phyloP scores from a whole-genome alignment of 2,113 vertebrate genomes.

The Vidua macroura region DNA sequence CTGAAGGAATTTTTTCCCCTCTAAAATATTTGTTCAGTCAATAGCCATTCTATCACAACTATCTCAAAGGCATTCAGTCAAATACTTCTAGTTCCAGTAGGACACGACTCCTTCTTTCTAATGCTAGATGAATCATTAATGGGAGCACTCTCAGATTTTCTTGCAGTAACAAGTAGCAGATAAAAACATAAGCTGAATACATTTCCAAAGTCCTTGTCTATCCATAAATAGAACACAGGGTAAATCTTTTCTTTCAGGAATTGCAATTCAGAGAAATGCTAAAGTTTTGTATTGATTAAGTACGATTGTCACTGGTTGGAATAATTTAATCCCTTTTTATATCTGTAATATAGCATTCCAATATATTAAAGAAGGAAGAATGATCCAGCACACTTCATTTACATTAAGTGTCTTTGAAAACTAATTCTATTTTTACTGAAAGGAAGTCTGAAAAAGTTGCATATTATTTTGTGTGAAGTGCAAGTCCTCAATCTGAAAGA shows the following conservation, averaged over 20 bases:
- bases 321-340: neutral
- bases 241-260: neutral
- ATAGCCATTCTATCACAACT: neutral
- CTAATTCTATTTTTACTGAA: constrained; percentile 1
- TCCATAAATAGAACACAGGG: neutral
- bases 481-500: neutral
- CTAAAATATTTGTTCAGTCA: constrained; percentile 5
- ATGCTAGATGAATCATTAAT: neutral
- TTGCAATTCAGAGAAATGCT: neutral
- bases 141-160: neutral
- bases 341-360: neutral
- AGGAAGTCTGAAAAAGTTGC: neutral
- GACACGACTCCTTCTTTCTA: neutral
- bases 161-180: neutral
- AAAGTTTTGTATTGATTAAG: neutral
- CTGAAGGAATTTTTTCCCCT: neutral
- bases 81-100: neutral
- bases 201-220: neutral
- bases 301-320: neutral
- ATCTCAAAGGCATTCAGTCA: neutral
- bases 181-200: constrained; percentile 10
- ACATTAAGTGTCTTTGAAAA: neutral
- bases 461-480: neutral
- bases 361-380: neutral
- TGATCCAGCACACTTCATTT: neutral